phyloP scores from a whole-genome alignment of 2,113 vertebrate species.

The Oophaga pumilio region DNA sequence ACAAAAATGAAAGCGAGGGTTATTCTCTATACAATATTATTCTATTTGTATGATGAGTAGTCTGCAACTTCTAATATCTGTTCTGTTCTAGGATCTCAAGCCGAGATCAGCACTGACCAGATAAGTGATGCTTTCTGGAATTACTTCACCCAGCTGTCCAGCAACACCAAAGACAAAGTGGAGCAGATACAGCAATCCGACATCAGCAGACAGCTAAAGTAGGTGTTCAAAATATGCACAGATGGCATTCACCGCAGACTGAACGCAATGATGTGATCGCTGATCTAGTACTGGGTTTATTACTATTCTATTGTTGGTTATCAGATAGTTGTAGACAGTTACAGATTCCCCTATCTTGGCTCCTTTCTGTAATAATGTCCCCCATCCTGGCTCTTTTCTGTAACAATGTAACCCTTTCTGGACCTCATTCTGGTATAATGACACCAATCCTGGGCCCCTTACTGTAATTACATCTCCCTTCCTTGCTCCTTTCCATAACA shows the following conservation, averaged over 20 bases:
- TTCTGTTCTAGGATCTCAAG: slow-evolving; percentile 63
- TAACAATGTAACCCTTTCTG: no score
- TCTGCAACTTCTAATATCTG: background rate
- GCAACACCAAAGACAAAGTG: slow-evolving; percentile 68
- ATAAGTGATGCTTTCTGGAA: slow-evolving; percentile 70
- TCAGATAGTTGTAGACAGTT: no score
- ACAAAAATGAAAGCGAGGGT: no score
- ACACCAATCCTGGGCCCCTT: no score
- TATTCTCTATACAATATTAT: no score
- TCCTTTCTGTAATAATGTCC: no score
- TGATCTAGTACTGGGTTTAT: background rate
- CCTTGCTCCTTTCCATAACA: no score
- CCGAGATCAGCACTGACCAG: slow-evolving; percentile 63
- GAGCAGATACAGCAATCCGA: slow-evolving; percentile 74
- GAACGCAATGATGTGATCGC: no score
- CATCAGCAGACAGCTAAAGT: slow-evolving; percentile 77
- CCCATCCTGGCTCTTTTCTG: no score
- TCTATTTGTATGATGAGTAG: background rate
- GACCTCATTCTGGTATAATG: no score
- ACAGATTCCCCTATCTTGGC: no score
- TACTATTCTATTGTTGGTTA: background rate
- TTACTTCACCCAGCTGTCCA: slow-evolving; percentile 75
- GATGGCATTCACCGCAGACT: background rate
- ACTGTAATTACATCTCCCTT: no score
- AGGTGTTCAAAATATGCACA: slow-evolving; percentile 60